Base-by-base conservation (phyloP, 2,888 invertebrate species). In the Hirtodrosophila confusa region DNA sequence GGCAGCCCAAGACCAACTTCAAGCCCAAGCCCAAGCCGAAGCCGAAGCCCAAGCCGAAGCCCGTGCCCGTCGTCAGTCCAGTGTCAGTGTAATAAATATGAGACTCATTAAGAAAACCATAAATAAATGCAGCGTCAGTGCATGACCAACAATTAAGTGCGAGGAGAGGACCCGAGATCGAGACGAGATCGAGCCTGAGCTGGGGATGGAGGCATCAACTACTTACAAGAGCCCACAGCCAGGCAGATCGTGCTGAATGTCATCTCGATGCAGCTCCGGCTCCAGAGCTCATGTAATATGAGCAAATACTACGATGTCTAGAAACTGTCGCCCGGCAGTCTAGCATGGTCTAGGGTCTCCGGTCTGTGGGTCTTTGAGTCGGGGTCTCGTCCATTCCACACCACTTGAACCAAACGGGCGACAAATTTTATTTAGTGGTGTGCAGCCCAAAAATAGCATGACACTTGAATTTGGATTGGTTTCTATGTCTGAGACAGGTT, bases 31-130 rank as follows among this genome's bases (percentile, higher is more conserved):
- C 44, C 31, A 10, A 39, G 11, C 31, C 17, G 49, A 17, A 63
- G 53, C 56, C 72, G 69, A 11, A 37, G 17, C 31, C 12, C 53
- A 24, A 63, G 55, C 17, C 17, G 17, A 17, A 17, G 17, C 56
- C 65, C 73, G 69, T 65, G 66, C 75, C 78, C 78, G 50, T 63
- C 67, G 78, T 69, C 78, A 47, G 75, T 51, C 68, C 65, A 69
- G 69, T 69, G 72, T 65, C 73, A 53, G 49, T 63, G 65, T 76
- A 80, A 84, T 75, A 84, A 86, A 87, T 83, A 80, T 86, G 78
- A 78, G 75, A 84, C 79, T 89, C 87, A 89, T 88, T 89, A 88
- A 86, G 85, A 77, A 83, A 83, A 88, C 87, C 88, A 88, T 88
- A 87, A 88, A 88, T 85, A 88, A 88, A 80, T 80, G 85, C 86